Conservation (phyloP, 2,888 invertebrate species). For the Deilephila porcellus region DNA sequence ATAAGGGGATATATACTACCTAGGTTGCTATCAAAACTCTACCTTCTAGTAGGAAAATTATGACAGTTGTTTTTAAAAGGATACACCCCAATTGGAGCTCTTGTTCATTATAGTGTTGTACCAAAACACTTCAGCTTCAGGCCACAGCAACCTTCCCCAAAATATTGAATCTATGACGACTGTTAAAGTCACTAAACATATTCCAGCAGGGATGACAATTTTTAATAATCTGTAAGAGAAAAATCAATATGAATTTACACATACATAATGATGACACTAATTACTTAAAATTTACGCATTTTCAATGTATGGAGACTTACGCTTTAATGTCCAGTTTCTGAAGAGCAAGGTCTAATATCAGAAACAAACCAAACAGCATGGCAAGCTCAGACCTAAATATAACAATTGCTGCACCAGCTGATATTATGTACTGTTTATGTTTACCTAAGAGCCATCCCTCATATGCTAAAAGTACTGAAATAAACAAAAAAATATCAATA, state of each 20-base stretch:
- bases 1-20: too few species aligned
- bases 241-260: conserved; percentile 1
- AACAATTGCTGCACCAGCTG: conserved; percentile 94
- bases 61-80: conserved; percentile 84
- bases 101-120: conserved; percentile 97
- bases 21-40: too few species aligned
- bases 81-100: conserved; percentile 98
- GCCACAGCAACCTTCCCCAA: conserved; percentile 96
- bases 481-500: not conserved
- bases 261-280: not conserved
- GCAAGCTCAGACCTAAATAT: conserved; percentile 96
- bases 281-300: not conserved
- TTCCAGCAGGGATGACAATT: conserved; percentile 89
- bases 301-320: conserved; percentile 51
- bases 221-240: conserved; percentile 86
- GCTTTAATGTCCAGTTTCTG: conserved; percentile 84
- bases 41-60: not conserved
- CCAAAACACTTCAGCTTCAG: conserved; percentile 98
- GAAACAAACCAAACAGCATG: conserved; percentile 93
- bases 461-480: conserved; percentile 93
- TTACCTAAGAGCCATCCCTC: conserved; percentile 93
- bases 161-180: conserved; percentile 95
- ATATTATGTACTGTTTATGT: conserved; percentile 90
- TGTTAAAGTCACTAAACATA: conserved; percentile 88
- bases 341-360: conserved; percentile 91